Evolutionary conservation across 1,140 invertebrate species (phyloP).

Genomic region (Drosophila pectinifera): DNA sequence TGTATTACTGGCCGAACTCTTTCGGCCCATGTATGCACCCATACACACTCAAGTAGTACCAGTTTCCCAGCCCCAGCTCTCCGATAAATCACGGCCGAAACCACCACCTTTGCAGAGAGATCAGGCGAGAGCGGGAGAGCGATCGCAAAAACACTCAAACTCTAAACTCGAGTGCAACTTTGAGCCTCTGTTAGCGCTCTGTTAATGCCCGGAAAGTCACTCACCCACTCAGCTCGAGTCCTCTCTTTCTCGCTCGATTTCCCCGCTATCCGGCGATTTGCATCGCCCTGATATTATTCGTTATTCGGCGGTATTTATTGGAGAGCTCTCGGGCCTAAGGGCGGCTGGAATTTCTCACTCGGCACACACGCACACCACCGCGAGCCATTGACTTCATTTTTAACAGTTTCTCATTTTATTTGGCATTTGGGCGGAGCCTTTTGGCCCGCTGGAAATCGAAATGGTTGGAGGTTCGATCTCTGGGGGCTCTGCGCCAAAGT

Average conservation of each 20-base stretch:
- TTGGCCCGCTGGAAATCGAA: constrained; percentile 32
- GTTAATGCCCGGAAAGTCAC: constrained; percentile 32
- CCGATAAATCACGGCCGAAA: constrained; percentile 66
- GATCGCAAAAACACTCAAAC: constrained; percentile 34
- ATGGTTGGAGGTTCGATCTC: constrained; percentile 41
- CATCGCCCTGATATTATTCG: constrained; percentile 82
- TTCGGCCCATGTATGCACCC: constrained; percentile 50
- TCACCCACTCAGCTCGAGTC: constrained; percentile 10
- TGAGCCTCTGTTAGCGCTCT: constrained; percentile 35
- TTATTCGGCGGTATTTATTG: constrained; percentile 74
- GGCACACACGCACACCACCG: constrained; percentile 15
- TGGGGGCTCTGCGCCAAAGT: constrained; percentile 7
- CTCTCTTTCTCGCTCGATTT: constrained; percentile 9
- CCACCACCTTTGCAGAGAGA: constrained; percentile 27
- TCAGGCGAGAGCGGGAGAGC: constrained; percentile 23
- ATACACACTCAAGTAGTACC: constrained; percentile 32
- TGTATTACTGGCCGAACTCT: constrained; percentile 57
- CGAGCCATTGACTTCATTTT: constrained; percentile 73
- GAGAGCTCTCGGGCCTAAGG: constrained; percentile 49
- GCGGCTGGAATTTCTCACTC: constrained; percentile 50
- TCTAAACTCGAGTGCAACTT: constrained; percentile 11
- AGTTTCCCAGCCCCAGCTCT: constrained; percentile 50
- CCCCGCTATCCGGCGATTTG: constrained; percentile 51
- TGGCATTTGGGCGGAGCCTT: constrained; percentile 66
- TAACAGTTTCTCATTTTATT: constrained; percentile 73